A percentile compares a stretch with the other conserved stretches of the same genome.
Evolutionary conservation across 2,113 vertebrate species (phyloP).

Genomic region (Panthera uncia): DNA sequence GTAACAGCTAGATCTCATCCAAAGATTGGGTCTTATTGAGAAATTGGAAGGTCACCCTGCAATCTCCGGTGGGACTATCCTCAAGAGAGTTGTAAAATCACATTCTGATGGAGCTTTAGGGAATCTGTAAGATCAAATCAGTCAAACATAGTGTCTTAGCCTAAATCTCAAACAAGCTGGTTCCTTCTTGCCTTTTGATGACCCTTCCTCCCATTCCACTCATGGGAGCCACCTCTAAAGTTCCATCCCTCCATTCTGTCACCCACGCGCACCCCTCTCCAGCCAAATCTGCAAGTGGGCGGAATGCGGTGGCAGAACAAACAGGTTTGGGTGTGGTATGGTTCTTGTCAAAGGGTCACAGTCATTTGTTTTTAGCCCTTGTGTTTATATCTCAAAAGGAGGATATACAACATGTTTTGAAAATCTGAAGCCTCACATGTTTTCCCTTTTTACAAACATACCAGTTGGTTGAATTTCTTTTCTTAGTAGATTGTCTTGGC

Average conservation of each 20-base stretch:
- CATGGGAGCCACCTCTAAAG: not conserved
- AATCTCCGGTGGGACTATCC: not conserved
- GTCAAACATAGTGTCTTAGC: conserved; percentile 18
- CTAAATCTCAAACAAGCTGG: not conserved
- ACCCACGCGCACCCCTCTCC: not conserved
- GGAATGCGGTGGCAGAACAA: not conserved
- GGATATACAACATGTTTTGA: not conserved
- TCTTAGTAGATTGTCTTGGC: not conserved
- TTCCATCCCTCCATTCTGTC: not conserved
- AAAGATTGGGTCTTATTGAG: not conserved
- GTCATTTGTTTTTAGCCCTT: not conserved
- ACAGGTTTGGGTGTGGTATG: conserved; percentile 15
- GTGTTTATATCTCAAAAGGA: not conserved
- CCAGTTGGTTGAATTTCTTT: not conserved
- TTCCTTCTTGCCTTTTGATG: not conserved
- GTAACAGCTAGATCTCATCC: not conserved
- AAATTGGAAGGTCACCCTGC: not conserved
- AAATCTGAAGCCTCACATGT: not conserved
- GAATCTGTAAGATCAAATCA: conserved; percentile 36
- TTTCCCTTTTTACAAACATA: conserved; percentile 4
- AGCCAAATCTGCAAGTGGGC: not conserved
- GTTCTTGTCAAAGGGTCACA: conserved; percentile 5
- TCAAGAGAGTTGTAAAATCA: conserved; percentile 33
- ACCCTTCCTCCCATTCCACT: not conserved
- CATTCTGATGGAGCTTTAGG: not conserved